Conservation (phyloP, 2,113 vertebrate species). For the Crotalus tigris region DNA sequence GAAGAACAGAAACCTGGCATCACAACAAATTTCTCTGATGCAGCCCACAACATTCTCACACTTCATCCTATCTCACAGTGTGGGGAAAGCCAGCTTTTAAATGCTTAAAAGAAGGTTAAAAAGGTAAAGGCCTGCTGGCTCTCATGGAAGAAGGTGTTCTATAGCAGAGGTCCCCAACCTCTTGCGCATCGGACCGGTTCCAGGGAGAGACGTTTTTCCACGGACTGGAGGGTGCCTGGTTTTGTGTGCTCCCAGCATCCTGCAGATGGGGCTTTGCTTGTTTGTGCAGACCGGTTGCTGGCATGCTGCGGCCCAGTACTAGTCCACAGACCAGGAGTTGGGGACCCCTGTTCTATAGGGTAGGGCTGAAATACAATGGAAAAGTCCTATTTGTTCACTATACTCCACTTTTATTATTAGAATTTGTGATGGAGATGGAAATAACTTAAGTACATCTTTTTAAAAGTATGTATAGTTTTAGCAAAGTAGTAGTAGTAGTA, state of each 20-base stretch:
- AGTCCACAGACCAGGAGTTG: too few relatives aligned
- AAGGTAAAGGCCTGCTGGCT: neutral
- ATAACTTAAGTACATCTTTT: neutral
- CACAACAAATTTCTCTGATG: neutral
- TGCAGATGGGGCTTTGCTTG: too few relatives aligned
- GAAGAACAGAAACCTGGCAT: neutral
- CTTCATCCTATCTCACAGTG: neutral
- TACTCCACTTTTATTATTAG: neutral
- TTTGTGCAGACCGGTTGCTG: too few relatives aligned
- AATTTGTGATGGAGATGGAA: neutral
- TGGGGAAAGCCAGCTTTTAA: neutral
- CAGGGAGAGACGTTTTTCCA: too few relatives aligned
- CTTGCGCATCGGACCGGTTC: too few relatives aligned
- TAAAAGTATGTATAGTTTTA: neutral
- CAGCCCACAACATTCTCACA: neutral
- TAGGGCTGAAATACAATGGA: neutral
- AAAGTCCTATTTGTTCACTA: neutral
- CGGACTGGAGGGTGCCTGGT: too few relatives aligned
- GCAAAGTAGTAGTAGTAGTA: neutral
- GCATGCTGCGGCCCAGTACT: too few relatives aligned
- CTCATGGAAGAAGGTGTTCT: neutral
- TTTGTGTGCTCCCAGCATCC: too few relatives aligned
- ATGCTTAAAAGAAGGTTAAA: neutral
- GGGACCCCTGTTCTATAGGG: neutral
- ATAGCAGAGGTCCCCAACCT: neutral